A percentile compares a stretch with the other conserved stretches of the same genome.
These are phyloP conservation scores for Tadarida brasiliensis DNA, from an alignment of 2,797 vertebrate genomes.

Conservation along the genomic window DNA sequence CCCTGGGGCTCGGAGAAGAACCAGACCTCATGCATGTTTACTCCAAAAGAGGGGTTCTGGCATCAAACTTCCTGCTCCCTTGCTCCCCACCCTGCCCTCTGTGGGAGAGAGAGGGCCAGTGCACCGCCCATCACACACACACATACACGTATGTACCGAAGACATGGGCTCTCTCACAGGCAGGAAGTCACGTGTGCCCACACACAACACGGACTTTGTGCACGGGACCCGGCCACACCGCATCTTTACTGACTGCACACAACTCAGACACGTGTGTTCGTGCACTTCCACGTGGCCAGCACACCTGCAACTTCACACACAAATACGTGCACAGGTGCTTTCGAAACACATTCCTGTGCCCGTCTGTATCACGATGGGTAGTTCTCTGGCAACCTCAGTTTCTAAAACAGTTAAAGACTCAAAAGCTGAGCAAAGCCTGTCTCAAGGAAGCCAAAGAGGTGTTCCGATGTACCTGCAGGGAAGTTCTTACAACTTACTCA, in stretches of 20 bases:
- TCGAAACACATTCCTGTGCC: background rate
- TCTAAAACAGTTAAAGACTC: background rate
- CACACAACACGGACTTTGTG: too few relatives aligned
- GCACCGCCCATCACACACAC: fast-evolving
- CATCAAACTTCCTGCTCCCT: background rate
- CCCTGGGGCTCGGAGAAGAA: background rate
- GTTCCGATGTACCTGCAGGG: fast-evolving
- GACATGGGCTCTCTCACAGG: fast-evolving
- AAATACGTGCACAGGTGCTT: background rate
- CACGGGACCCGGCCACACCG: background rate
- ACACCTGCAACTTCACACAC: background rate
- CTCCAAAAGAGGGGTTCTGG: background rate
- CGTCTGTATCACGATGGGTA: background rate
- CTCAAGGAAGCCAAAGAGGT: background rate
- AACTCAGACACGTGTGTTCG: background rate
- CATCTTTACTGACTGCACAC: background rate
- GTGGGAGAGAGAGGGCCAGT: background rate
- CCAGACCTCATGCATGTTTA: constrained; percentile 16
- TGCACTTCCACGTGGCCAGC: background rate
- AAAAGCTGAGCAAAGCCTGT: background rate
- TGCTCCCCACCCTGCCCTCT: background rate
- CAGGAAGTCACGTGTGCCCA: background rate
- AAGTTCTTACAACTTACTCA: background rate
- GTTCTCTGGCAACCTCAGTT: background rate
- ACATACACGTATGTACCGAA: background rate